Evolutionary conservation across 1,140 invertebrate species (phyloP).

Genomic region (Drosophila suzukii): DNA sequence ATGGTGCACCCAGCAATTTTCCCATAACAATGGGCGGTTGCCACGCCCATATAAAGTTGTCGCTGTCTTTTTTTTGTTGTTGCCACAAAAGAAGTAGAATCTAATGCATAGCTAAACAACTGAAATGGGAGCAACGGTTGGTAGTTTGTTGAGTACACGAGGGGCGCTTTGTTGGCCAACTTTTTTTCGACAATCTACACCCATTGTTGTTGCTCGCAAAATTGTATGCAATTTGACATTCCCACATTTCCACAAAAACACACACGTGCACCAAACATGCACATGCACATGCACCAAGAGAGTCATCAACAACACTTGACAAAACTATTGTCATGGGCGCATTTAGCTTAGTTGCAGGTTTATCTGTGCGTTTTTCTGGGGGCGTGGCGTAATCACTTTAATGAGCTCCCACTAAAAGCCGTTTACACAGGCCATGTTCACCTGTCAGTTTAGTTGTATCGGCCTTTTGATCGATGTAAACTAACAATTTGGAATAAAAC

Average conservation of each 20-base stretch:
- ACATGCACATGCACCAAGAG: conserved; percentile 15
- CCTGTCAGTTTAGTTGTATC: conserved; percentile 23
- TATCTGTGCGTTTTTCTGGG: conserved; percentile 19
- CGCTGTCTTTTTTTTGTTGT: conserved; percentile 15
- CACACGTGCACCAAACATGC: conserved; percentile 14
- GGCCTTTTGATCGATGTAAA: conserved; percentile 51
- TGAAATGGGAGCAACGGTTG: conserved; percentile 36
- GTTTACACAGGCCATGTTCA: conserved; percentile 42
- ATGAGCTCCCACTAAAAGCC: conserved; percentile 47
- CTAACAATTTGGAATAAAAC: conserved; percentile 17
- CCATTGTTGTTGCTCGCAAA: conserved; percentile 54
- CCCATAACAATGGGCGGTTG: conserved; percentile 39
- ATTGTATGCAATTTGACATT: conserved; percentile 62
- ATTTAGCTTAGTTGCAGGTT: conserved; percentile 46
- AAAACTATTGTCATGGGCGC: conserved; percentile 58
- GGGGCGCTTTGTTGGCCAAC: conserved; percentile 46
- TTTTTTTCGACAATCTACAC: conserved; percentile 31
- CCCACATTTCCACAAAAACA: conserved; percentile 21
- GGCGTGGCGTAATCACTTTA: conserved; percentile 60
- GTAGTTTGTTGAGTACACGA: conserved; percentile 16
- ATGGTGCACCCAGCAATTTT: conserved; percentile 16
- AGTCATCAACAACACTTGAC: conserved; percentile 30
- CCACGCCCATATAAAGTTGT: conserved; percentile 49
- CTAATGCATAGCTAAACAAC: conserved; percentile 75
- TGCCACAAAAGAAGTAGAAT: conserved; percentile 52